Conservation (phyloP, 2,113 vertebrate species). For the Cololabis saira region DNA sequence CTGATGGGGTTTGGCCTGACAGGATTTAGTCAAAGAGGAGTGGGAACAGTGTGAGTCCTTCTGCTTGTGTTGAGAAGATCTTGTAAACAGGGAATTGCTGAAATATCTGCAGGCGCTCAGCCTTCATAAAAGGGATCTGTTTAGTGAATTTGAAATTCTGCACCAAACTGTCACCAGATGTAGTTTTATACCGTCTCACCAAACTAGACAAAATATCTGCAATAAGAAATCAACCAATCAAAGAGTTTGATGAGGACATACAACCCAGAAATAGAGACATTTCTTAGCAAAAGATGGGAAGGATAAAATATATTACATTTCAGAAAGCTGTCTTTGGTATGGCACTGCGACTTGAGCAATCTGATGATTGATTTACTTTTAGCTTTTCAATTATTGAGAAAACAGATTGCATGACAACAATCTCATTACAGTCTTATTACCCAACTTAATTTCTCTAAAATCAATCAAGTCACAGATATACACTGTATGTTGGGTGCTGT, state of each 20-base stretch:
- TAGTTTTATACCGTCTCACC: too few species aligned
- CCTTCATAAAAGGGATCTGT: too few species aligned
- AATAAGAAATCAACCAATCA: too few species aligned
- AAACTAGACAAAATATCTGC: too few species aligned
- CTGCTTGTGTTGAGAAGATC: too few species aligned
- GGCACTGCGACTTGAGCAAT: constrained; percentile 38
- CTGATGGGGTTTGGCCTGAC: constrained; percentile 22
- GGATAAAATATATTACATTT: constrained; percentile 35
- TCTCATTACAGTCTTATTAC: too few species aligned
- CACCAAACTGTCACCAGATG: too few species aligned
- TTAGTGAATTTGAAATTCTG: too few species aligned
- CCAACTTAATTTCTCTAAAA: constrained; percentile 7
- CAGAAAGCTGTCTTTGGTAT: background rate
- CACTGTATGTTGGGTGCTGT: background rate
- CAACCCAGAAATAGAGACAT: background rate
- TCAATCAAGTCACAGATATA: constrained; percentile 5
- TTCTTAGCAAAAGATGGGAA: constrained; percentile 23
- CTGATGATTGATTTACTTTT: constrained; percentile 50
- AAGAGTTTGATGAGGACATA: too few species aligned
- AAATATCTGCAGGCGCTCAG: too few species aligned
- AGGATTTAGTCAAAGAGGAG: constrained; percentile 51
- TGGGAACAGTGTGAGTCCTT: background rate
- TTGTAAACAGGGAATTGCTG: too few species aligned
- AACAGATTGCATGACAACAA: background rate
- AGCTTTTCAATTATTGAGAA: constrained; percentile 24